These are phyloP conservation scores for Brenthis ino DNA, from an alignment of 2,888 invertebrate species.

Conservation along the genomic window DNA sequence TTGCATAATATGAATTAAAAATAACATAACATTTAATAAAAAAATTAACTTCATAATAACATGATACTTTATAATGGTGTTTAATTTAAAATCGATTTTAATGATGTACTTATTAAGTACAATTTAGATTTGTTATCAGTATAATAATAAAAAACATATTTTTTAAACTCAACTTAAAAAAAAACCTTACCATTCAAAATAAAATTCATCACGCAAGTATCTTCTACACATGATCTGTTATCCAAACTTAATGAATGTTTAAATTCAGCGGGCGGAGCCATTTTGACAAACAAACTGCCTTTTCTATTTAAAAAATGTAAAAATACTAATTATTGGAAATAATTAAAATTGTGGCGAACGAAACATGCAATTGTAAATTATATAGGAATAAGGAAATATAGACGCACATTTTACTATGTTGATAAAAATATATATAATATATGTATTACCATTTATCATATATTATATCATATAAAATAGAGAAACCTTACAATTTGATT, in stretches of 20 bases:
- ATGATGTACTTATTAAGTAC: too few relatives aligned
- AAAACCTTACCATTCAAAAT: constrained; percentile 53
- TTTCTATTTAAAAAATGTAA: constrained; percentile 44
- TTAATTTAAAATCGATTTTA: too few relatives aligned
- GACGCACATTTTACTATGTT: too few relatives aligned
- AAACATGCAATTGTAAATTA: too few relatives aligned
- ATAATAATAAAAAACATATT: background rate
- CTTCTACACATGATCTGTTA: constrained; percentile 45
- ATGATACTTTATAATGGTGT: too few relatives aligned
- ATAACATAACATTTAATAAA: too few relatives aligned
- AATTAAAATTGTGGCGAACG: background rate
- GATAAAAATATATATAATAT: too few relatives aligned
- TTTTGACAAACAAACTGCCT: constrained; percentile 53
- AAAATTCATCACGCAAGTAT: constrained; percentile 54
- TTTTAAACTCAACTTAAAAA: background rate
- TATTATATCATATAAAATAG: too few relatives aligned
- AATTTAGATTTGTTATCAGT: background rate
- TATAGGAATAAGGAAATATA: too few relatives aligned
- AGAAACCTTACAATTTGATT: background rate
- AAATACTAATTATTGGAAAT: background rate
- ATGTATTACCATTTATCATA: too few relatives aligned
- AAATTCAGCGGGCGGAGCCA: constrained; percentile 54
- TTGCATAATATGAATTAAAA: too few relatives aligned
- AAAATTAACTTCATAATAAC: too few relatives aligned
- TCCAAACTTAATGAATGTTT: constrained; percentile 38